These are phyloP conservation scores for Lordiphosa stackelbergi DNA, from an alignment of 1,140 invertebrate genomes.

Conservation along the genomic window DNA sequence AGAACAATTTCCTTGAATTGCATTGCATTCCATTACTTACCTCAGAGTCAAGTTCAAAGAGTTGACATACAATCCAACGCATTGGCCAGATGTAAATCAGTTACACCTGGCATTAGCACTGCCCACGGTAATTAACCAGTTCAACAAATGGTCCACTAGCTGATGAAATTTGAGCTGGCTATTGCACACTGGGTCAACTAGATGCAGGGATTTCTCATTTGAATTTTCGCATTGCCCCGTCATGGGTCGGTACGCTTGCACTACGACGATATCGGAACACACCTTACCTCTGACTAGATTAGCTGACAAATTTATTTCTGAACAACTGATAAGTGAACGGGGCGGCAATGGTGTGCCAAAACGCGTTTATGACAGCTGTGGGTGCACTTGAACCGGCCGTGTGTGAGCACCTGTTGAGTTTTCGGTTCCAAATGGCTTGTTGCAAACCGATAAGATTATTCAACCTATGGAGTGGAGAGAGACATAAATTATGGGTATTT, in stretches of 20 bases:
- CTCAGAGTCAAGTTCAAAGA: no score
- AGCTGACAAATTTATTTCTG: slow-evolving; percentile 52
- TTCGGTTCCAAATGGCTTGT: slow-evolving; percentile 47
- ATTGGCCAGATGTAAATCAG: no score
- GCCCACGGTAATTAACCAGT: slow-evolving; percentile 44
- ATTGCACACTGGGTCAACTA: slow-evolving; percentile 67
- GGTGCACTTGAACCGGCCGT: slow-evolving; percentile 45
- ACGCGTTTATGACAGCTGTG: slow-evolving; percentile 32
- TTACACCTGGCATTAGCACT: no score
- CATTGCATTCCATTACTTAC: no score
- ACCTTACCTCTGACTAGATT: slow-evolving; percentile 42
- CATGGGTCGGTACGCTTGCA: slow-evolving; percentile 42
- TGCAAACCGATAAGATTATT: slow-evolving; percentile 62
- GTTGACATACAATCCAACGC: no score
- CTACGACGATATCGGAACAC: slow-evolving; percentile 35
- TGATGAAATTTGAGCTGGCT: slow-evolving; percentile 58
- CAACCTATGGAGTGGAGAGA: slow-evolving; percentile 29
- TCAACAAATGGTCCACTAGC: slow-evolving; percentile 23
- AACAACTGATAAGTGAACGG: slow-evolving; percentile 43
- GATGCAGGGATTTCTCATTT: slow-evolving; percentile 26
- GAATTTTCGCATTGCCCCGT: slow-evolving; percentile 15
- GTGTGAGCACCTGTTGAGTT: slow-evolving; percentile 58
- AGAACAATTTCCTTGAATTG: no score
- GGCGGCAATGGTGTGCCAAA: slow-evolving; percentile 30
- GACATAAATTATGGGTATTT: slow-evolving; percentile 14